Base-by-base conservation (phyloP, 2,888 invertebrate genomes). In the Drosophila mayaguana region DNA sequence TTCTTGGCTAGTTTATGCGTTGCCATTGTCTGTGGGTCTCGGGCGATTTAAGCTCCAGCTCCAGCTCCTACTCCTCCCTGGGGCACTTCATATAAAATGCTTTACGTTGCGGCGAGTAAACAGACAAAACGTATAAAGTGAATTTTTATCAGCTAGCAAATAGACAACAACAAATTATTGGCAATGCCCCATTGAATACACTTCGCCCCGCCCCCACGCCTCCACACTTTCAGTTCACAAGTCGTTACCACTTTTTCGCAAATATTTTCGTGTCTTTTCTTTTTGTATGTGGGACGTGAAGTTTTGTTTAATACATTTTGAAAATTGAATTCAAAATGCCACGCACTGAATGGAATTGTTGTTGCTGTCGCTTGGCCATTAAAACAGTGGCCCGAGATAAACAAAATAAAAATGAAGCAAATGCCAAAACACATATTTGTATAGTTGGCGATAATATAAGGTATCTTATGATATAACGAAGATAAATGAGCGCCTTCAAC, bases 71-170 rank as follows among this genome's bases (percentile, higher is more conserved):
- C n/a, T 36, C n/a, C 14, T 6, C 34, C 16, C 11, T 48, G 20
- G 67, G 60, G 73, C 45, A 62, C 53, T 65, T 56, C 56, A 34
- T 45, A 36, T 60, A 55, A 51, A 50, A 53, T 69, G 63, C 57
- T 57, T 54, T 46, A 46, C 57, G 66, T 66, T 70, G 55, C 64
- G 53, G 69, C 66, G 79, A 81, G 76, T 75, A 81, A 76, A 72
- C 70, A 81, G 73, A 68, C 63, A 81, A 88, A 79, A 68, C 69
- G 88, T 72, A 88, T 80, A 63, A 80, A 83, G 86, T 83, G 78
- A 86, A 80, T 84, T 88, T 86, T 88, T 88, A 88, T 88, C 86
- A 83, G 78, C 75, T 65, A 80, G 86, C 79, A 88, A 83, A 88
- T 88, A 83, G 80, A 83, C 80, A 83, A 82, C 75, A 78, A 82